Percentiles rank a stretch among this genome's conserved stretches.
Evolutionary conservation across 1,140 invertebrate species (phyloP).

Genomic region (Lucilia sericata): DNA sequence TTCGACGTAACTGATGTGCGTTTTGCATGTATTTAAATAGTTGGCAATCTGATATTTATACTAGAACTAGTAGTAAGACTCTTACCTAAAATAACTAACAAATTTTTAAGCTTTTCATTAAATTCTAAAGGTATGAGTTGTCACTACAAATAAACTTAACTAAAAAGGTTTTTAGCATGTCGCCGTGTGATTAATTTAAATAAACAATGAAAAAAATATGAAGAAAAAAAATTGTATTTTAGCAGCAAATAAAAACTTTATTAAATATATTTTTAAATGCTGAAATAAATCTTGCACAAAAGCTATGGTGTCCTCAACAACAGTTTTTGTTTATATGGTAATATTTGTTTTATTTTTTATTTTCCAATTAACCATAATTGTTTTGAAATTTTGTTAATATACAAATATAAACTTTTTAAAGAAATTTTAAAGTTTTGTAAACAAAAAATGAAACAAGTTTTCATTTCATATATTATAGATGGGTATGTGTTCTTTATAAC

Average conservation of each 20-base stretch:
- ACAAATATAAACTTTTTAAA: conserved; percentile 29
- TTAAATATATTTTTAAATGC: no score
- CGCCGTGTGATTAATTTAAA: conserved; percentile 33
- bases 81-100: not conserved
- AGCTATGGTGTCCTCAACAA: not conserved
- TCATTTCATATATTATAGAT: no score
- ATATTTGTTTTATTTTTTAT: not conserved
- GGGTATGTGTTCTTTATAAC: not conserved
- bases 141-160: not conserved
- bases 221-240: not conserved
- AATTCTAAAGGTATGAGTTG: no score
- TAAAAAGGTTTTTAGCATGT: conserved; percentile 38
- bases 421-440: conserved; percentile 13
- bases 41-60: not conserved
- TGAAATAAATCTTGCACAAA: not conserved
- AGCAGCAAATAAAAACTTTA: not conserved
- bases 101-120: not conserved
- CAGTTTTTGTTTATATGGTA: not conserved
- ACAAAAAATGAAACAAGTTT: not conserved
- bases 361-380: conserved; percentile 31
- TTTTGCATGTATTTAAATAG: conserved; percentile 41
- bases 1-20: conserved; percentile 24
- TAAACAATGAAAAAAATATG: not conserved
- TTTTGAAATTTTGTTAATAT: conserved; percentile 40
- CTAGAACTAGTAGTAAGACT: no score